Conservation (phyloP, 2,888 invertebrate species). For the Hirudinaria manillensis region DNA sequence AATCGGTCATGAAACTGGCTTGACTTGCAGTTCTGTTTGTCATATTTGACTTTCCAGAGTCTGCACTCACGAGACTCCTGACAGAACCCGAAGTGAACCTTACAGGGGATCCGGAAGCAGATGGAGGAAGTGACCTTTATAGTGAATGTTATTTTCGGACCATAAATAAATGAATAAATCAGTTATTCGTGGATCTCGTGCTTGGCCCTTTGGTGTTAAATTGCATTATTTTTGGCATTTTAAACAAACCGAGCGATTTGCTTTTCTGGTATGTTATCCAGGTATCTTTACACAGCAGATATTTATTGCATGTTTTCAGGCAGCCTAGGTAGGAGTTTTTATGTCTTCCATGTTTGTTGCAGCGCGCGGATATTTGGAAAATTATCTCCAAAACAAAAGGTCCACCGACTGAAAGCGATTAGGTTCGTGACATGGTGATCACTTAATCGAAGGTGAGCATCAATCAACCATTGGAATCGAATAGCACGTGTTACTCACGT, state of each 20-base stretch:
- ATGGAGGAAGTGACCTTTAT: constrained; percentile 12
- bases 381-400: background rate
- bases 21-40: constrained; percentile 58
- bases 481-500: no score
- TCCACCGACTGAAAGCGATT: background rate
- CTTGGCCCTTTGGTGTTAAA: no score
- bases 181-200: background rate
- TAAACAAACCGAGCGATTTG: no score
- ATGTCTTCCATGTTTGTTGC: no score
- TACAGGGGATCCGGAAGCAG: constrained; percentile 51
- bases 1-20: constrained; percentile 59
- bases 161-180: background rate
- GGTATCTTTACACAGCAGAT: no score
- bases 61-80: constrained; percentile 70
- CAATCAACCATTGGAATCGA: no score
- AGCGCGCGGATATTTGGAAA: background rate
- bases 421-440: no score
- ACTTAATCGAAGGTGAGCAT: no score
- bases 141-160: background rate
- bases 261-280: no score
- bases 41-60: constrained; percentile 84
- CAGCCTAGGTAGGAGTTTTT: no score
- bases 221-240: no score
- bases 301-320: no score
- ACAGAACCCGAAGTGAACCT: constrained; percentile 69